These are phyloP conservation scores for Pygoscelis antarcticus DNA, from an alignment of 2,113 vertebrate species.

Conservation along the genomic window DNA sequence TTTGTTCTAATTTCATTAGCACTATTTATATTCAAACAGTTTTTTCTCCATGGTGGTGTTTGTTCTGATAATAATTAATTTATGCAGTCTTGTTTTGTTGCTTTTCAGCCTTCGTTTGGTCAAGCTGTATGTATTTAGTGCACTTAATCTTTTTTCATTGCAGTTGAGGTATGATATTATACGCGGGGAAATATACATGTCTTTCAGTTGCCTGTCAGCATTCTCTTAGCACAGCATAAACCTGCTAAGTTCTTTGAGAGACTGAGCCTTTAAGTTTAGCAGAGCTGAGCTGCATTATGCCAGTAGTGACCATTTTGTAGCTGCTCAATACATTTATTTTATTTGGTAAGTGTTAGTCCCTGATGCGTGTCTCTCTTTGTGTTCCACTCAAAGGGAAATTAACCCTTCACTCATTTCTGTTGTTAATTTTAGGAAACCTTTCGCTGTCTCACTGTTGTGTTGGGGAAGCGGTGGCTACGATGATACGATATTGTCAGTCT, in stretches of 20 bases:
- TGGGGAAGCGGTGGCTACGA: neutral
- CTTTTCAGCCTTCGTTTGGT: neutral
- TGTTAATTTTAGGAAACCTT: neutral
- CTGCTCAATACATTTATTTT: neutral
- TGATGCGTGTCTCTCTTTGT: neutral
- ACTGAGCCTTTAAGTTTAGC: neutral
- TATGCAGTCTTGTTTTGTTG: neutral
- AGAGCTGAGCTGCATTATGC: neutral
- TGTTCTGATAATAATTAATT: neutral
- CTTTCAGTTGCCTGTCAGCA: neutral
- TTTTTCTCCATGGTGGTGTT: neutral
- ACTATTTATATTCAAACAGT: neutral
- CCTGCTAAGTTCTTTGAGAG: neutral
- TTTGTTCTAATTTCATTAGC: neutral
- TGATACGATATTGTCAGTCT: neutral
- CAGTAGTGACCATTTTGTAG: neutral
- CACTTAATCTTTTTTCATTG: neutral
- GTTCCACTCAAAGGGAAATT: neutral
- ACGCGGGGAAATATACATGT: accelerated
- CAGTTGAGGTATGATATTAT: neutral
- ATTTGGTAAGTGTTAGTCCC: neutral
- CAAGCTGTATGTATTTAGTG: neutral
- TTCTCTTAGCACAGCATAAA: neutral
- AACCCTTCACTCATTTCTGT: neutral
- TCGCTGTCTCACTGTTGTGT: neutral